These are phyloP conservation scores for Sminthurides bifidus DNA, from an alignment of 1,140 invertebrate genomes.

Conservation along the genomic window DNA sequence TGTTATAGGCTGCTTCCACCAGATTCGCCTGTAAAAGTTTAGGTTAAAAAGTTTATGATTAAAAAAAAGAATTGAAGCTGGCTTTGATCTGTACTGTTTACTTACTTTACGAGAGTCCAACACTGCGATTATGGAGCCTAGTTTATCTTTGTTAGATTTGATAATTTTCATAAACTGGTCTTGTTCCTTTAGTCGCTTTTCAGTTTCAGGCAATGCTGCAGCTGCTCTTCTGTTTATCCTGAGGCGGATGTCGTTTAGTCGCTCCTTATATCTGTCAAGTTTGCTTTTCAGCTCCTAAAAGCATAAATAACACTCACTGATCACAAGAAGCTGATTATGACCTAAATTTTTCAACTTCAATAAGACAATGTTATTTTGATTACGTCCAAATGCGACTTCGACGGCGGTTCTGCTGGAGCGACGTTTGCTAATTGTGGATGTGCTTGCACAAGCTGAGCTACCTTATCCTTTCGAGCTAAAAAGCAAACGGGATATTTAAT, in stretches of 20 bases:
- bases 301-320: not conserved
- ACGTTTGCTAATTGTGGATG: not conserved
- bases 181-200: not conserved
- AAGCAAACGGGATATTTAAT: too few relatives aligned
- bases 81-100: not conserved
- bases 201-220: not conserved
- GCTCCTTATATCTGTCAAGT: not conserved
- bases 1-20: slow-evolving; percentile 25
- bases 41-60: not conserved
- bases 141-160: too few relatives aligned
- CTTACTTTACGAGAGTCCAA: not conserved
- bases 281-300: not conserved
- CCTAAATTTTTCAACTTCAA: not conserved
- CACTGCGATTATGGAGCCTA: too few relatives aligned
- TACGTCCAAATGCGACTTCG: not conserved
- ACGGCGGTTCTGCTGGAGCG: not conserved
- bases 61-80: not conserved
- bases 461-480: too few relatives aligned
- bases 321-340: not conserved
- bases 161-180: not conserved
- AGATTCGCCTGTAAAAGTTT: slow-evolving; percentile 10
- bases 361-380: not conserved
- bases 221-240: slow-evolving; percentile 1
- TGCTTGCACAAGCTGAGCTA: too few relatives aligned
- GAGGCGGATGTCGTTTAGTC: not conserved